Conservation (phyloP, 2,797 vertebrate genomes). For the Oreortyx pictus region DNA sequence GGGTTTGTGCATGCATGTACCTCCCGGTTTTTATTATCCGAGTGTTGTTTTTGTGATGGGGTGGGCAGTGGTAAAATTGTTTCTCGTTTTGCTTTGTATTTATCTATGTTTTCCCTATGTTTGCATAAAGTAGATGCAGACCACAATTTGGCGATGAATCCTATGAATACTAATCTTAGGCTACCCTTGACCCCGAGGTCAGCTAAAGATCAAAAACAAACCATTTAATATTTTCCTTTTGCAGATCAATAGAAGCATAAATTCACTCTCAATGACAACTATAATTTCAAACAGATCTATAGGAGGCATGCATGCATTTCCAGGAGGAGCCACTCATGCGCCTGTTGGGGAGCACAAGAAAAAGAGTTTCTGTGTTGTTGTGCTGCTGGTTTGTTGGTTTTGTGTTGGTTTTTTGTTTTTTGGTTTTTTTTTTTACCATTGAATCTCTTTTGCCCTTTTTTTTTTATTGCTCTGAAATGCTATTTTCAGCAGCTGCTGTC, state of each 20-base stretch:
- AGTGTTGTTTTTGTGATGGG: neutral
- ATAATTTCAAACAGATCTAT: conserved; percentile 99
- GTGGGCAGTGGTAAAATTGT: conserved; percentile 55
- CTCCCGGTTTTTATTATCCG: conserved; percentile 13
- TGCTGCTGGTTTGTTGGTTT: conserved; percentile 15
- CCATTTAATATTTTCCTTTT: conserved; percentile 99
- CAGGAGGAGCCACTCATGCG: conserved; percentile 78
- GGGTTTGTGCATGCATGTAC: conserved; percentile 40
- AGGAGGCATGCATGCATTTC: conserved; percentile 88
- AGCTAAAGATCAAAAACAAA: conserved; percentile 95
- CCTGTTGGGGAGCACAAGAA: conserved; percentile 77
- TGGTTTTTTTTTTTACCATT: conserved; percentile 75
- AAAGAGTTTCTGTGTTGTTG: conserved; percentile 78
- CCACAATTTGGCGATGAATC: conserved; percentile 89
- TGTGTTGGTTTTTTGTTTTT: neutral
- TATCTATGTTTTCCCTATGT: conserved; percentile 78
- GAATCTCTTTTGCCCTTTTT: conserved; percentile 81
- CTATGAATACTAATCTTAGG: conserved; percentile 98
- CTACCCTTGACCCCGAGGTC: conserved; percentile 98
- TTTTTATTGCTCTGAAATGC: conserved; percentile 84
- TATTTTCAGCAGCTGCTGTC: conserved; percentile 88
- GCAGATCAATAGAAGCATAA: conserved; percentile 98
- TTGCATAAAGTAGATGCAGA: conserved; percentile 90
- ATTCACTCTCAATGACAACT: conserved; percentile 99
- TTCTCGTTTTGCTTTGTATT: conserved; percentile 77